phyloP scores from a whole-genome alignment of 2,888 invertebrate species.

The Hipparchia semele region DNA sequence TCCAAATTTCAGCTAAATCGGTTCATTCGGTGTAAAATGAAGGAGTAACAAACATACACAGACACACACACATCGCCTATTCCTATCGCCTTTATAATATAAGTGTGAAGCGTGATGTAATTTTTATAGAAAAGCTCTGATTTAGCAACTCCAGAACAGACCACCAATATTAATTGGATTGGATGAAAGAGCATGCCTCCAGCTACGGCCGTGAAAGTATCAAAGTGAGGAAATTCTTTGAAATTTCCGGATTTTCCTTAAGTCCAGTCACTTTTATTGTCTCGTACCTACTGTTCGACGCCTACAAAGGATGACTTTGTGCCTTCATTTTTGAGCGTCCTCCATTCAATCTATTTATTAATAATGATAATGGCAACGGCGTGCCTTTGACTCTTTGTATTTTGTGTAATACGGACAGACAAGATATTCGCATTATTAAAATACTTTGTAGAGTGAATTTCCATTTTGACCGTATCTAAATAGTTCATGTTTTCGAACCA shows the following conservation, averaged over 20 bases:
- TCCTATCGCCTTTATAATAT: too few species aligned
- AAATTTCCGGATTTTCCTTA: conserved; percentile 43
- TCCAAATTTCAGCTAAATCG: too few species aligned
- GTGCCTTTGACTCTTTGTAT: conserved; percentile 22
- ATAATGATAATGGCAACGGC: conserved; percentile 43
- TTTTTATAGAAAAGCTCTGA: neutral
- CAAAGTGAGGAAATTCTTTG: conserved; percentile 41
- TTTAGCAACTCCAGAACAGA: conserved; percentile 5
- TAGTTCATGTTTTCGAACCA: neutral
- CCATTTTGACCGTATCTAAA: neutral
- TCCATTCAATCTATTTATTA: conserved; percentile 63
- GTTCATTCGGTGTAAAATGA: too few species aligned
- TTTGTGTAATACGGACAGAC: conserved; percentile 1
- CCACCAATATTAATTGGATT: conserved; percentile 15
- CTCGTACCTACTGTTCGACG: conserved; percentile 28
- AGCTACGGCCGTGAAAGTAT: conserved; percentile 12
- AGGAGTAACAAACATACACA: too few species aligned
- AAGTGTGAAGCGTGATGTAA: too few species aligned
- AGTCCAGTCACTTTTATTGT: conserved; percentile 40
- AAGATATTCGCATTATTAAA: conserved; percentile 1
- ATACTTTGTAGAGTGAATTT: neutral
- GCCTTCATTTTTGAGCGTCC: conserved; percentile 65
- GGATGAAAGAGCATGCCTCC: conserved; percentile 9
- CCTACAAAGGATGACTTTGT: conserved; percentile 49
- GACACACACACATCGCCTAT: too few species aligned